Percentiles rank a stretch among this genome's conserved stretches.
These are phyloP conservation scores for Poeciliopsis paucimaculata DNA, from an alignment of 2,797 vertebrate genomes.

Conservation along the genomic window DNA sequence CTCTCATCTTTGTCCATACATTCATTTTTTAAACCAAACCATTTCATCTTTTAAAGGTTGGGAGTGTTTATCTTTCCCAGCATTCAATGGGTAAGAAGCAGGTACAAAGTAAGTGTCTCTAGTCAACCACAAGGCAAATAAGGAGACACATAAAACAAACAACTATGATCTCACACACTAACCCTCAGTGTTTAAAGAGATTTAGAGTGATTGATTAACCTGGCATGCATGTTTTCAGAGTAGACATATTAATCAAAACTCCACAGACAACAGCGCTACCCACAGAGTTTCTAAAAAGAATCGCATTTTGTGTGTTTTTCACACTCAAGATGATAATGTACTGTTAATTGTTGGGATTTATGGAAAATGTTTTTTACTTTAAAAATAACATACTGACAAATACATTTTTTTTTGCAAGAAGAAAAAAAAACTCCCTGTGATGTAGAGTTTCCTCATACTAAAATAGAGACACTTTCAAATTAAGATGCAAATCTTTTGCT, in stretches of 20 bases:
- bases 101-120: background rate
- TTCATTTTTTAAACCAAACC: background rate
- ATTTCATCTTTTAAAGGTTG: background rate
- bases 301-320: background rate
- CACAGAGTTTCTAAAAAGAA: background rate
- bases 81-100: background rate
- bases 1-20: conserved; percentile 3
- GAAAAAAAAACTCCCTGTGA: background rate
- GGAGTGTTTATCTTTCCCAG: background rate
- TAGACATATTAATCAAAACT: background rate
- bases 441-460: background rate
- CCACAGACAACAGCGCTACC: background rate
- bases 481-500: conserved; percentile 7
- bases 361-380: background rate
- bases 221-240: background rate
- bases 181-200: background rate
- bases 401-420: background rate
- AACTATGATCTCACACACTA: background rate
- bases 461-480: conserved; percentile 4
- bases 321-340: background rate
- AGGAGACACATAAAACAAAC: background rate
- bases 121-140: background rate
- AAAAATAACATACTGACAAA: background rate
- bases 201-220: background rate
- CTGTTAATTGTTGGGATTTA: background rate